phyloP scores from a whole-genome alignment of 2,888 invertebrate genomes.

The Agrochola macilenta region DNA sequence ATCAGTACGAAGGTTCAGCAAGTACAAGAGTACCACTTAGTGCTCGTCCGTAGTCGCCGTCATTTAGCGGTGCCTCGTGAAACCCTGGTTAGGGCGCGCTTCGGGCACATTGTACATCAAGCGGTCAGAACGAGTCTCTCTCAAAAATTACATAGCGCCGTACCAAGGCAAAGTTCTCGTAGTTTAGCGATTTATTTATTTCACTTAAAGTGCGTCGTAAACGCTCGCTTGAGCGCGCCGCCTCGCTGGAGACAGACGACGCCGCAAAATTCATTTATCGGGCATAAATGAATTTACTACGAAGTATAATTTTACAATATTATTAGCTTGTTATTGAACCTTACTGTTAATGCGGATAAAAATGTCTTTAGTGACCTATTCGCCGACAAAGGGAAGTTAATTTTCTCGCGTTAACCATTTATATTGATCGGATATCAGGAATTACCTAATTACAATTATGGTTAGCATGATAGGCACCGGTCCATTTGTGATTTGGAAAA shows the following conservation, averaged over 20 bases:
- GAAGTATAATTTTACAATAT: conserved; percentile 61
- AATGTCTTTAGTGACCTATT: conserved; percentile 29
- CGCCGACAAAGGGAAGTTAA: conserved; percentile 25
- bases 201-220: conserved; percentile 85
- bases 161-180: conserved; percentile 69
- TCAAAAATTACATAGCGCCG: conserved; percentile 81
- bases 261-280: conserved; percentile 66
- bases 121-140: conserved; percentile 75
- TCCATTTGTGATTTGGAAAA: not conserved
- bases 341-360: conserved; percentile 41
- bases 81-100: conserved; percentile 65
- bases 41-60: conserved; percentile 42
- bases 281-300: conserved; percentile 66
- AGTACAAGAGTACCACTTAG: conserved; percentile 54
- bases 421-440: conserved; percentile 16
- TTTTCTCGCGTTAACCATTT: conserved; percentile 20
- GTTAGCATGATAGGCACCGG: not conserved
- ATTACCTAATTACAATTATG: conserved; percentile 17
- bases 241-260: conserved; percentile 59
- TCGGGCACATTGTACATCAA: conserved; percentile 79
- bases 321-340: conserved; percentile 58
- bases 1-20: conserved; percentile 14
- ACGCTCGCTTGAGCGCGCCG: conserved; percentile 67
- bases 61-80: conserved; percentile 53
- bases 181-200: conserved; percentile 85